These are phyloP conservation scores for Caerostris extrusa DNA, from an alignment of 1,140 invertebrate genomes.

Conservation along the genomic window DNA sequence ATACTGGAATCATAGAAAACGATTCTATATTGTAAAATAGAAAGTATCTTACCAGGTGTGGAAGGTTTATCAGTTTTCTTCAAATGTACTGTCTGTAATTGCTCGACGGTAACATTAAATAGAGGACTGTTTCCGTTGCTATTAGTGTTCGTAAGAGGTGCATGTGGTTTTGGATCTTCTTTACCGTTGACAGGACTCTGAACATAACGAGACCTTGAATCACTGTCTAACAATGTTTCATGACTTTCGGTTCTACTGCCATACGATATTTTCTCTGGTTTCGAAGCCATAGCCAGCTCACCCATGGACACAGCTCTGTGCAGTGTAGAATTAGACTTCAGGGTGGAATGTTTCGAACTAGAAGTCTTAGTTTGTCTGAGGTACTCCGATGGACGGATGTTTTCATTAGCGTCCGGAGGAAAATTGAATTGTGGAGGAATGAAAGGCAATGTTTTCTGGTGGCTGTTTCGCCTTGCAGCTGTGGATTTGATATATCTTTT, in stretches of 20 bases:
- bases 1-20: neutral
- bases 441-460: conserved; percentile 87
- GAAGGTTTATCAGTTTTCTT: conserved; percentile 85
- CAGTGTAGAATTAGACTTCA: conserved; percentile 61
- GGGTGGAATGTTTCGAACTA: conserved; percentile 64
- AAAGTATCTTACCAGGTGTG: conserved; percentile 48
- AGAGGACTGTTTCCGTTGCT: conserved; percentile 82
- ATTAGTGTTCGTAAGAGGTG: conserved; percentile 76
- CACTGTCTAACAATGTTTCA: conserved; percentile 70
- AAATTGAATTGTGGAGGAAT: conserved; percentile 92
- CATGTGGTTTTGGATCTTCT: conserved; percentile 48
- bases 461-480: conserved; percentile 58
- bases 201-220: conserved; percentile 58
- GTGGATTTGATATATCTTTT: conserved; percentile 55
- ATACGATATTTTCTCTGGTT: conserved; percentile 63
- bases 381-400: conserved; percentile 96
- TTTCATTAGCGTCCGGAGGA: conserved; percentile 86
- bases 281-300: conserved; percentile 54
- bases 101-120: conserved; percentile 91
- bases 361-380: conserved; percentile 87
- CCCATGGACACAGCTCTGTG: conserved; percentile 70
- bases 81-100: conserved; percentile 90
- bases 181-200: conserved; percentile 38
- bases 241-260: conserved; percentile 73
- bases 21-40: neutral